Conservation (phyloP, 2,888 invertebrate genomes). For the Lampropteryx suffumata region DNA sequence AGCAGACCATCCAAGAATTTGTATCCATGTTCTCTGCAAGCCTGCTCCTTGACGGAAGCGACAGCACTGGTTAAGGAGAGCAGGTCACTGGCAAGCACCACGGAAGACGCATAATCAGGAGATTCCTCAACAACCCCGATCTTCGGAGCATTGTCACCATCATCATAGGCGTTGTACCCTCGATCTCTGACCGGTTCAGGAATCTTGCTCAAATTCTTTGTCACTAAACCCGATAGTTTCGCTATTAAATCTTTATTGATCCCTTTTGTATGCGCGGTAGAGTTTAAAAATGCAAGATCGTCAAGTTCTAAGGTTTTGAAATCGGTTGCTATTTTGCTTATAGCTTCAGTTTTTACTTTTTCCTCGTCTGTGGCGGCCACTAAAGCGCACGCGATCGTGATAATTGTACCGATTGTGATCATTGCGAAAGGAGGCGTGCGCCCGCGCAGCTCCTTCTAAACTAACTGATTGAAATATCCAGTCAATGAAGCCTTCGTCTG, state of each 20-base stretch:
- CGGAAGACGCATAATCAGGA: conserved; percentile 76
- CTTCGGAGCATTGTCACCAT: conserved; percentile 45
- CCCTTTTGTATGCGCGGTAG: conserved; percentile 53
- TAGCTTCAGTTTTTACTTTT: conserved; percentile 41
- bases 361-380: conserved; percentile 47
- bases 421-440: conserved; percentile 63
- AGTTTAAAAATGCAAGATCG: conserved; percentile 53
- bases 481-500: conserved; percentile 39
- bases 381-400: conserved; percentile 62
- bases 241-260: conserved; percentile 56
- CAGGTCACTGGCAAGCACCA: conserved; percentile 75
- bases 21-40: conserved; percentile 77
- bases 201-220: conserved; percentile 40
- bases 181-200: conserved; percentile 32
- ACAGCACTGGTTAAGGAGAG: conserved; percentile 75
- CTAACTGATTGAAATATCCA: conserved; percentile 51
- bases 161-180: conserved; percentile 44
- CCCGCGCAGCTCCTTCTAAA: conserved; percentile 57
- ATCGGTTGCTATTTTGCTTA: conserved; percentile 44
- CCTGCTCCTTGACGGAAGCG: conserved; percentile 66
- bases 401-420: conserved; percentile 50
- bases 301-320: conserved; percentile 52
- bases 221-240: conserved; percentile 53
- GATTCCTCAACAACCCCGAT: conserved; percentile 65
- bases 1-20: conserved; percentile 74